Conservation (phyloP, 2,888 invertebrate genomes). For the Melolontha melolontha region DNA sequence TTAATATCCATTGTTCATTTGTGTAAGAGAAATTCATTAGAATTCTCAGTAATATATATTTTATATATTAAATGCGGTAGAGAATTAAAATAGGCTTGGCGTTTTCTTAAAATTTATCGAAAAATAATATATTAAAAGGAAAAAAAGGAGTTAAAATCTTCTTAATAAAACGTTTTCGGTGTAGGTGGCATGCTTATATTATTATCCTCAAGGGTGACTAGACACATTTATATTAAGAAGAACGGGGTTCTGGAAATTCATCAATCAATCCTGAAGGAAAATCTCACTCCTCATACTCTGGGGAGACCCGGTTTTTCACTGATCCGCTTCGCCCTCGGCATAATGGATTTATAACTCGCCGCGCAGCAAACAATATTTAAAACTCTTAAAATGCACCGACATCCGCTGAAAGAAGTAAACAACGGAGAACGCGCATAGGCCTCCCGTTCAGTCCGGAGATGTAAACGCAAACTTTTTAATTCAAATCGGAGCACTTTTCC, state of each 20-base stretch:
- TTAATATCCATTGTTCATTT: too few species aligned
- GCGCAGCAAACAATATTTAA: conserved; percentile 13
- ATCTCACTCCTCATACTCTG: not conserved
- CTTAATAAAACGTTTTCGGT: conserved; percentile 26
- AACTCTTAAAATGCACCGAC: conserved; percentile 15
- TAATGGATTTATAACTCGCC: conserved; percentile 24
- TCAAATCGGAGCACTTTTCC: conserved; percentile 1
- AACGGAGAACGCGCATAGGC: conserved; percentile 4
- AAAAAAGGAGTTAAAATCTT: conserved; percentile 7
- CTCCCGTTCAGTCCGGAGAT: not conserved
- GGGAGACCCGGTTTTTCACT: conserved; percentile 13
- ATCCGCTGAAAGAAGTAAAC: conserved; percentile 6
- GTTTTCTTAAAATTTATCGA: too few species aligned
- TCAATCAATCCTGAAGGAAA: conserved; percentile 22
- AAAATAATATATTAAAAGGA: too few species aligned
- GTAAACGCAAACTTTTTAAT: conserved; percentile 22
- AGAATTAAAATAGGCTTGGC: too few species aligned
- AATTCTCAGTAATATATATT: too few species aligned
- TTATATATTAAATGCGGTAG: too few species aligned
- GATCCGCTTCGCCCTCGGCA: conserved; percentile 17
- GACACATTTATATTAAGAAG: conserved; percentile 27
- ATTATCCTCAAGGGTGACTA: conserved; percentile 25
- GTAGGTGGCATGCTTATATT: conserved; percentile 19
- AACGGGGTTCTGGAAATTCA: conserved; percentile 17
- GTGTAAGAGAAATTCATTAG: too few species aligned